Percentiles rank a stretch among this genome's conserved stretches.
Evolutionary conservation across 2,113 vertebrate genomes (phyloP).

Genomic region (Trematomus loennbergii): DNA sequence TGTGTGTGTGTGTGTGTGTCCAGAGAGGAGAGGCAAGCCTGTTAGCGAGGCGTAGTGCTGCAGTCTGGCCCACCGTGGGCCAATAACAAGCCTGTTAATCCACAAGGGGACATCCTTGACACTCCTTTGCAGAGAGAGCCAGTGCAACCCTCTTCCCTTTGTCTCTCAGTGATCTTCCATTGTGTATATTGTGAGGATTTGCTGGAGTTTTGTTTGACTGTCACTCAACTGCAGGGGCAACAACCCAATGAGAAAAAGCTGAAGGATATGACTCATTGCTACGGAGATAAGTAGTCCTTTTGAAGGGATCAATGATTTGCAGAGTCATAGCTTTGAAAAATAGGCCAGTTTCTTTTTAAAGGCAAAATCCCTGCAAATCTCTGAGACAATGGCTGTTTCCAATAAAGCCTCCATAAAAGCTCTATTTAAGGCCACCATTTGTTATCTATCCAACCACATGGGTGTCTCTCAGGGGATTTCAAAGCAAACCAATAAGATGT

Average conservation of each 20-base stretch:
- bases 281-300: conserved; percentile 68
- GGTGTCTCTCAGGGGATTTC: conserved; percentile 55
- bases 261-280: conserved; percentile 65
- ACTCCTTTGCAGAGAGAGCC: conserved; percentile 46
- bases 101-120: conserved; percentile 59
- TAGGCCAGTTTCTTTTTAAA: conserved; percentile 75
- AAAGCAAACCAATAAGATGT: conserved; percentile 44
- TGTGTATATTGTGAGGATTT: conserved; percentile 27
- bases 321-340: conserved; percentile 74
- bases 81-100: conserved; percentile 68
- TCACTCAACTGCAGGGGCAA: conserved; percentile 36
- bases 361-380: conserved; percentile 74
- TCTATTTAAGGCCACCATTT: conserved; percentile 37
- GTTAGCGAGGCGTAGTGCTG: conserved; percentile 55
- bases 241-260: conserved; percentile 43
- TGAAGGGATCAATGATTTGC: conserved; percentile 72
- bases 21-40: conserved; percentile 52
- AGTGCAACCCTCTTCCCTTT: conserved; percentile 46
- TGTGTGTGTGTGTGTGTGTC: conserved; percentile 34
- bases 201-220: conserved; percentile 26
- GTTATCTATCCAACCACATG: conserved; percentile 66
- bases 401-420: conserved; percentile 63
- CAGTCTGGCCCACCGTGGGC: conserved; percentile 64
- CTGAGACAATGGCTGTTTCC: conserved; percentile 67
- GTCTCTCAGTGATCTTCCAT: conserved; percentile 47